These are phyloP conservation scores for Steinernema hermaphroditum DNA, from an alignment of 2,888 invertebrate species.

Conservation along the genomic window DNA sequence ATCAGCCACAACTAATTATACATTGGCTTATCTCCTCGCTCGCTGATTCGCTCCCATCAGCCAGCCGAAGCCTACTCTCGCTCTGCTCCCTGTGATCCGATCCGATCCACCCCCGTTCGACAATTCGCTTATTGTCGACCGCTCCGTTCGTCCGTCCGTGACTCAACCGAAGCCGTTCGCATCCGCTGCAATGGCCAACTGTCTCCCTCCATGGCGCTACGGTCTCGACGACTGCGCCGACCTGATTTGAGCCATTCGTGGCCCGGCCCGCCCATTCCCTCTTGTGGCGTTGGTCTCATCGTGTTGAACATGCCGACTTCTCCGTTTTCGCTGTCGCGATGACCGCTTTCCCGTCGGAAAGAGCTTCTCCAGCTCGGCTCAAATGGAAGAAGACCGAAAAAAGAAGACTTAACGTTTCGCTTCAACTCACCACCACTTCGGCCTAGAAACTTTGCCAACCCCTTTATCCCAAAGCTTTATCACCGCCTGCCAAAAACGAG, in stretches of 20 bases:
- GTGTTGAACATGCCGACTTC: neutral
- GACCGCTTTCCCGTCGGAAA: neutral
- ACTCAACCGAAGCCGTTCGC: too few species aligned
- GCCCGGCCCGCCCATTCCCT: neutral
- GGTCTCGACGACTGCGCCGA: conserved; percentile 49
- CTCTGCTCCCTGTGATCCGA: conserved; percentile 10
- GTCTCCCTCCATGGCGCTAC: conserved; percentile 48
- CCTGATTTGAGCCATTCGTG: conserved; percentile 26
- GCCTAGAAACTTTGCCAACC: neutral
- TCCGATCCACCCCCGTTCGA: neutral
- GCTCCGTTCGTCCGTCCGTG: neutral
- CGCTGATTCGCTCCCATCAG: conserved; percentile 6
- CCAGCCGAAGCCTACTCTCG: neutral
- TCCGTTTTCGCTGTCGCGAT: neutral
- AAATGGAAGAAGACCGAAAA: conserved; percentile 5
- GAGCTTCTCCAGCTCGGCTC: neutral
- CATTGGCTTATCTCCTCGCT: conserved; percentile 28
- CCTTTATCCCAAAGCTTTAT: conserved; percentile 25
- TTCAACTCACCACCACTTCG: conserved; percentile 1
- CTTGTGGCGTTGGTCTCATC: neutral
- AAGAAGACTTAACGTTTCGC: neutral
- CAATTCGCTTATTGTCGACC: neutral
- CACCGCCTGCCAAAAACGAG: conserved; percentile 23
- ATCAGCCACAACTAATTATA: conserved; percentile 27
- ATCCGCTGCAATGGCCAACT: conserved; percentile 41